Base-by-base conservation (phyloP, 2,113 vertebrate species). In the human (Homo sapiens) region DNA sequence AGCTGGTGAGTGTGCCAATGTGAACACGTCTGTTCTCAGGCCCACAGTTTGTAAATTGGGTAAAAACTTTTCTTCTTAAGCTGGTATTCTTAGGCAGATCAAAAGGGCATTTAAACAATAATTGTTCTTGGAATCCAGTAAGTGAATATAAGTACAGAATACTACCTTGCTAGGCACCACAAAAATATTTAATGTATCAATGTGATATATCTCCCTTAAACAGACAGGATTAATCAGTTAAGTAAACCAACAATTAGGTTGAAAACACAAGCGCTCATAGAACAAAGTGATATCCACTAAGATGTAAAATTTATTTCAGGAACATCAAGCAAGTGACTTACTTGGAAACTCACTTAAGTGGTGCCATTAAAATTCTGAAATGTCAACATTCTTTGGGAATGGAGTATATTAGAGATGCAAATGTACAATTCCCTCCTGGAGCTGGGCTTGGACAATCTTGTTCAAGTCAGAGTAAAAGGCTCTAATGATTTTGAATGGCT, bases 211-310 rank as follows among this genome's bases (percentile, higher is more conserved):
- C 73, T 93, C 81, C 88, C 45, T 87, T 96, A 95, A 92, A 76
- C 11, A 87, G 61, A 87, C 88, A 90, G 52, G 66, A 75, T 82
- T 86, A 75, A 89, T 83, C 89, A 87, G 68, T 94, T 94, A 86
- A 92, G 52, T 68, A 96, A 97, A 92, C 80, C 84, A 82, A 84
- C 38, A 92, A 92, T 68, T 92, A 89, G 70, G 64, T 35, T 92
- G 92, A 97, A 96, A 95, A 92, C n/a, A 89, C 30, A 94, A 90
- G 91, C 11, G 12, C 45, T 86, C 92, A 95, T 68, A 81, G 72
- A 92, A 75, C 59, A 57, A 93, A 81, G 35, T 59, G 84, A 82
- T 52, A 92, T 30, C 45, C 76, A 75, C 91, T 87, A 90, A 87
- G 91, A 87, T 55, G 35, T 79, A 66, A 55, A 87, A 92, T 90